Evolutionary conservation across 2,888 invertebrate species (phyloP).

Genomic region (Zaprionus lineosus): DNA sequence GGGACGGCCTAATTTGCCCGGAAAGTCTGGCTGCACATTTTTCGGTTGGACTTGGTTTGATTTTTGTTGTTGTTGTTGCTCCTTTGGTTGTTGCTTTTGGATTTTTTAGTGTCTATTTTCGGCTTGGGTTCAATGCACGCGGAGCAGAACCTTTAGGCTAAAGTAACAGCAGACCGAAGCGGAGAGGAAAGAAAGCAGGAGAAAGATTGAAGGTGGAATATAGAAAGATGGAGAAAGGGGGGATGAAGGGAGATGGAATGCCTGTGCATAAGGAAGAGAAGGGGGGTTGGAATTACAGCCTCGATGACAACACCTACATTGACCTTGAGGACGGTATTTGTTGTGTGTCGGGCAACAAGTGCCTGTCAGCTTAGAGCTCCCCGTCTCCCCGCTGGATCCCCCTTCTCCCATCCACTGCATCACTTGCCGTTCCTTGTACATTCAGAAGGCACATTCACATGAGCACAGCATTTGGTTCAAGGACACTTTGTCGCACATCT

Average conservation of each 20-base stretch:
- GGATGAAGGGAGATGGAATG: not conserved
- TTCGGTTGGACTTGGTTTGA: constrained; percentile 7
- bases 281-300: constrained; percentile 5
- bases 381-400: not conserved
- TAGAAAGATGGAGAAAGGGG: not conserved
- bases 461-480: constrained; percentile 64
- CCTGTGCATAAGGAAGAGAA: no score
- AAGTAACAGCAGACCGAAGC: no score
- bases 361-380: constrained; percentile 18
- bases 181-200: not conserved
- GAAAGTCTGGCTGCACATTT: constrained; percentile 31
- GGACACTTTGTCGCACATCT: constrained; percentile 52
- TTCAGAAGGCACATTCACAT: constrained; percentile 24
- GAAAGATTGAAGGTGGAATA: not conserved
- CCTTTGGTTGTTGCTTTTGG: constrained; percentile 1
- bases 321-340: constrained; percentile 52
- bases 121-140: constrained; percentile 67
- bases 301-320: constrained; percentile 16
- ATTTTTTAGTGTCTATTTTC: constrained; percentile 11
- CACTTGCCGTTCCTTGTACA: not conserved
- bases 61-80: no score
- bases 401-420: not conserved
- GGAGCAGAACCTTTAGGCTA: no score
- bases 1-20: constrained; percentile 51
- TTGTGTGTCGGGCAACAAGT: constrained; percentile 54